These are phyloP conservation scores for Enteromius mattozi DNA, from an alignment of 2,797 vertebrate genomes.

Conservation along the genomic window DNA sequence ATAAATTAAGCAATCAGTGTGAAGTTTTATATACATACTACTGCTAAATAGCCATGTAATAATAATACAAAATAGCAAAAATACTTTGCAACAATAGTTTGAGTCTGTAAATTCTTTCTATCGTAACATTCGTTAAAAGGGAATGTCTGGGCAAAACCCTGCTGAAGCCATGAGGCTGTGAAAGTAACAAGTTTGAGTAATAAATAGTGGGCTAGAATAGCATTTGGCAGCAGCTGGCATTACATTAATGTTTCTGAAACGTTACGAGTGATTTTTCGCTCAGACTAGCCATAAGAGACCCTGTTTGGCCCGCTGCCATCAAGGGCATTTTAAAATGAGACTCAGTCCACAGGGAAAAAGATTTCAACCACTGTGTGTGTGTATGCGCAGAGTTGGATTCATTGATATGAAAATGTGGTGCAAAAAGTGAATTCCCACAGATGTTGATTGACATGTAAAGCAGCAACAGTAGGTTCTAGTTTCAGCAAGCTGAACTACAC, in stretches of 20 bases:
- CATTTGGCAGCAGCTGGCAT: constrained; percentile 32
- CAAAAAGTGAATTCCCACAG: constrained; percentile 13
- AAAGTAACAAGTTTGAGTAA: constrained; percentile 38
- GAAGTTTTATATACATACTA: not conserved
- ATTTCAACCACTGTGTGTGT: not conserved
- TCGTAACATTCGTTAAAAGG: not conserved
- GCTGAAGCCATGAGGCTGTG: constrained; percentile 30
- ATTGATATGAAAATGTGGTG: constrained; percentile 5
- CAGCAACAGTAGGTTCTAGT: constrained; percentile 21
- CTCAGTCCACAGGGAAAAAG: constrained; percentile 29
- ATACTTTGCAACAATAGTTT: not conserved
- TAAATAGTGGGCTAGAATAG: constrained; percentile 27
- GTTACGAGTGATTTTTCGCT: constrained; percentile 51
- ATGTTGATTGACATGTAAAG: constrained; percentile 36
- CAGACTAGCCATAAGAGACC: constrained; percentile 45
- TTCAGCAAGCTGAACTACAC: constrained; percentile 29
- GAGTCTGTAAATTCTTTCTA: not conserved
- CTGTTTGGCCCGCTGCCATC: constrained; percentile 48
- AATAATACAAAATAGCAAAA: not conserved
- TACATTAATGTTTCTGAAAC: constrained; percentile 51
- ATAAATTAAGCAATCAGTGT: not conserved
- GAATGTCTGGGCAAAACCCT: constrained; percentile 6
- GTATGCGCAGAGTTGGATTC: not conserved
- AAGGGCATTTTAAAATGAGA: constrained; percentile 56
- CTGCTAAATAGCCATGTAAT: not conserved